Base-by-base conservation (phyloP, 2,797 vertebrate genomes). In the Luscinia luscinia region DNA sequence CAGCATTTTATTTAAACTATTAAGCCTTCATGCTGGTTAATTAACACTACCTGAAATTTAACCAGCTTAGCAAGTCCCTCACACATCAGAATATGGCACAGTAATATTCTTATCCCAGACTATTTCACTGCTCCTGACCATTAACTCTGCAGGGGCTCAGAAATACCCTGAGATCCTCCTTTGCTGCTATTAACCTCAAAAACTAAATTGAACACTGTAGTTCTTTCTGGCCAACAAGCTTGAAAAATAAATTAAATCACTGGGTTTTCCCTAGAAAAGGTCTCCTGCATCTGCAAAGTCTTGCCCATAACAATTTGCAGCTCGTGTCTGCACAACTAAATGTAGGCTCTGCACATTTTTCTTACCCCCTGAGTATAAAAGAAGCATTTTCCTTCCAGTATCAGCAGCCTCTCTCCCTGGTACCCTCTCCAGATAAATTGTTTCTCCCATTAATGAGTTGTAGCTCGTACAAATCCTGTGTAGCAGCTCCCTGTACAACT, bases 391-490 rank as follows among this genome's bases (percentile, higher is more conserved):
- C 67, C 61, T 72, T 69, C 58, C 84, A 21, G 43, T 41, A 1
- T 69, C 17, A 6, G 45, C 88, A 94, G 7, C 61, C n/a, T 85
- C 58, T 64, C 89, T 93, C 62, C 59, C 72, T 75, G 83, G 49
- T 80, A 5, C 61, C 4, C 81, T 95, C 81, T 81, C n/a, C 68
- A 85, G 83, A 89, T 92, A 72, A 87, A 92, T 83, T 87, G 89
- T 83, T 91, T 51, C 87, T 91, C 24, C 7, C 72, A 34, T 94
- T 96, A 95, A 95, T 67, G 92, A 93, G 87, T 84, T 90, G 89
- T 95, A 61, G 43, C 24, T 76, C 0, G 34, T 82, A 84, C 89
- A 89, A 87, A 81, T 85, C 82, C 91, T 41, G 58, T 88, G 68
- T 91, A 88, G 93, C 22, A 61, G 74, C 59, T 96, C 93, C 86